A percentile compares a stretch with the other conserved stretches of the same genome.
These are phyloP conservation scores for Drosophila nr. fundita DNA, from an alignment of 2,888 invertebrate genomes.

Conservation along the genomic window DNA sequence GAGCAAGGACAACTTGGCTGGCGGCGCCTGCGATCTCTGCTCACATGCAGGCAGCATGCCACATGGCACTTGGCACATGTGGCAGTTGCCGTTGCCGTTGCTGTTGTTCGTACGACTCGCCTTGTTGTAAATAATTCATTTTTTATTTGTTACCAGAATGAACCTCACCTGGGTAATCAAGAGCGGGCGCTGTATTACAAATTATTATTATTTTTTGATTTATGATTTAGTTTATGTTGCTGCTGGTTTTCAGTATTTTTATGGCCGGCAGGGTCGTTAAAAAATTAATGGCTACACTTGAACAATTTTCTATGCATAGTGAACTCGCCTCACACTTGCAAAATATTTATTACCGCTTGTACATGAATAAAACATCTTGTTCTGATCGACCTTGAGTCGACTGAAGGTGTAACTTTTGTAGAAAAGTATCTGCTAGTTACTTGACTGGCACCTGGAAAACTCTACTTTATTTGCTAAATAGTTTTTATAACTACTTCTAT, in stretches of 20 bases:
- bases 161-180: conserved; percentile 54
- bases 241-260: conserved; percentile 30
- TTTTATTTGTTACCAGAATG: conserved; percentile 53
- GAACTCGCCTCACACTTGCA: neutral
- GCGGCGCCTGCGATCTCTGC: conserved; percentile 21
- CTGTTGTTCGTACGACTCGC: conserved; percentile 10
- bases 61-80: conserved; percentile 17
- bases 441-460: neutral
- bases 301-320: conserved; percentile 4
- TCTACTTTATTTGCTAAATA: neutral
- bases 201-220: conserved; percentile 55
- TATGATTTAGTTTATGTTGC: conserved; percentile 41
- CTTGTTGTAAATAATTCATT: conserved; percentile 56
- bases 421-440: neutral
- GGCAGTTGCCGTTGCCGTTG: conserved; percentile 14
- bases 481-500: neutral
- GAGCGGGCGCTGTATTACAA: conserved; percentile 33
- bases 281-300: conserved; percentile 34
- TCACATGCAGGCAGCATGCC: conserved; percentile 23
- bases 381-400: neutral
- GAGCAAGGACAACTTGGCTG: conserved; percentile 18
- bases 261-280: conserved; percentile 31
- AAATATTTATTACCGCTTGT: neutral
- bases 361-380: neutral
- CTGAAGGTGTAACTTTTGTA: neutral